Base-by-base conservation (phyloP, 2,113 vertebrate genomes). In the Indicator maculatus region DNA sequence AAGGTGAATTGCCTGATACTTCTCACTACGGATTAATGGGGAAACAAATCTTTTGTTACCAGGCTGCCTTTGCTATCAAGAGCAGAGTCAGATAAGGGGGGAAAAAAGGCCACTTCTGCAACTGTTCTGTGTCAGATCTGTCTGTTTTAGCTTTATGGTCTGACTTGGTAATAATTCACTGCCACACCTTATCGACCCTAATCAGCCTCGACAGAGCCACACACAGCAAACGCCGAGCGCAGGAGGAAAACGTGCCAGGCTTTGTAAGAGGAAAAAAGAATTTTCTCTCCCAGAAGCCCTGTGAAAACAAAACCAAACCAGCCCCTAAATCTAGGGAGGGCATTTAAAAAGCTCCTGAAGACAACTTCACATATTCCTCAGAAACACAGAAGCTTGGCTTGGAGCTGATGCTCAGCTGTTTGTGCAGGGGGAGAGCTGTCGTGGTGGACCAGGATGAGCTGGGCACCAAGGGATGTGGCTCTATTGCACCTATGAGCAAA, bases 401-500 rank as follows among this genome's bases (percentile, higher is more conserved):
- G 30, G 47, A 17, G 66, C 47, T 11, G 71, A 12, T 13, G 39
- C 64, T 86, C 9, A 0, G 26, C 33, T 1, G 1, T 3, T 0
- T 11, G 10, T 3, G 33, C 41, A 7, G 71, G 66, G 39, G 2
- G 21, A 47, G 30, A 38, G 14, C 8, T 1, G 4, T 24, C 1
- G 0, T 1, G 28, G 12, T 13, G 60, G 66, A 12, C 14, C 56
- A 5, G 64, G 61, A 27, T 12, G 38, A 67, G 36, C 66, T 0
- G 20, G 39, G 31, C 21, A 8, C 6, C 0, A 3, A 1, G 2
- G 67, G 87, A 23, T 16, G 28, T 0, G 0, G 28, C 2, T 33
- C 86, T 78, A 38, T 26, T 30, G 2, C 77, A 21, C 38, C 65
- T 24, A 4, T 24, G 6, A 11, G 30, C 69, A 69, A 2, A 5